Base-by-base conservation (phyloP, 2,113 vertebrate species). In the Mus spicilegus region DNA sequence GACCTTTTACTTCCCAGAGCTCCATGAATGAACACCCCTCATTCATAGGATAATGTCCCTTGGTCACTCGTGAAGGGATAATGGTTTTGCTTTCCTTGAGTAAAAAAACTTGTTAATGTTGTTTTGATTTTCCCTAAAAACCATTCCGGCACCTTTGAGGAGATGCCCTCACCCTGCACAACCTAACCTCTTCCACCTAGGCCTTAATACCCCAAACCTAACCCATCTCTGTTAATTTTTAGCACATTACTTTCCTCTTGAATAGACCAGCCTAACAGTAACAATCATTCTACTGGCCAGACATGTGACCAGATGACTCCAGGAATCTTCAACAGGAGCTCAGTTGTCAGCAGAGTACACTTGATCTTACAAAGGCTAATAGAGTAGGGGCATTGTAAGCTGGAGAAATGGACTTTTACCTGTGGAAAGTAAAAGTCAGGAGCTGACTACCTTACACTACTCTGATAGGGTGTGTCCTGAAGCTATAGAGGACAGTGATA, bases 11-110 rank as follows among this genome's bases (percentile, higher is more conserved):
- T 24, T 81, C 46, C 6, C 22, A 70, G 14, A 5, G 36, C 11
- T 58, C 19, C 20, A 1, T 7, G 22, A 24, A 20, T n/a, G 16
- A 39, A 51, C 8, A 20, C 5, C 11, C 0, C 51, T 20, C 5
- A 9, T 14, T 51, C 77, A 22, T 22, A n/a, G 7, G 13, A 5
- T 58, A n/a, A 58, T 39, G 36, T 0, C 3, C 36, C 54, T n/a
- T 65, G 61, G 7, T 65, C 82, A 85, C 63, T 63, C 22, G 14
- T 0, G 0, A 89, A 65, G 39, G 49, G 58, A 13, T 24, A 39
- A 80, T 0, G 28, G 24, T 65, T 46, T 80, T n/a, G 36, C 16
- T 80, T 56, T 77, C 54, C 10, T 63, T 73, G 20, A 46, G 16
- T 20, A 51, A 61, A 3, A 81, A 58, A 24, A 24, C 28, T 46